Evolutionary conservation across 2,113 vertebrate species (phyloP), one percentile per base, ranked within the genome.

Genomic region (Oophaga pumilio): DNA sequence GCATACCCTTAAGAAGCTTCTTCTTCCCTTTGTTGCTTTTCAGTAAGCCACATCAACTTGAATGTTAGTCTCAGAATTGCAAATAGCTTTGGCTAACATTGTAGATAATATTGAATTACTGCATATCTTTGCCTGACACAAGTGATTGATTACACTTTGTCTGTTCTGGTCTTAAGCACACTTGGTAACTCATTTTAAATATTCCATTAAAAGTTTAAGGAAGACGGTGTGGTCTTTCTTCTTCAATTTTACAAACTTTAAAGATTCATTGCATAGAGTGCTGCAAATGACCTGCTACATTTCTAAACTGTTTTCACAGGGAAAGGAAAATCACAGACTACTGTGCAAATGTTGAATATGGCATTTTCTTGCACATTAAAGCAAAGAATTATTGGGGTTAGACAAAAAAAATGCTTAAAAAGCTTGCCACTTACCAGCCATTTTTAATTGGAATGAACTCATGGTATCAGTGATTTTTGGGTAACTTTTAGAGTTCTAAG

Each of bases 161-260:
- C 83, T 59, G 52, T 73, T 73, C 83, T 15, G 83, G 83, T 60
- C 68, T 84, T 56, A 33, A 57, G 82, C 82, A 66, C 24, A 73
- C 64, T 59, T 60, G 68, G 68, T 74, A 74, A 73, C 53, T 74
- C 53, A 85, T 71, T 74, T 57, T 74, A 74, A 59, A 85, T 85
- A 59, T 85, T 85, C 26, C 83, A 85, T 85, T 85, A 74, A 59
- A 85, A 85, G 83, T 85, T 85, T 85, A 85, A 74, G 68, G 74
- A 85, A 85, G 69, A 22, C 83, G 11, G 50, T 74, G 53, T 73
- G 62, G 81, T 85, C 52, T 59, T 14, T 69, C 43, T 53, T 71
- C 24, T 33, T 17, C 6, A 57, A 43, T 56, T 28, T 71, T 74
- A n/a, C 49, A 33, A 52, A 57, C 53, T 73, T 85, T 10, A 43